These are phyloP conservation scores for Epizoanthus rinbou DNA, from an alignment of 92 coral and sea anemone species.

Conservation along the genomic window DNA sequence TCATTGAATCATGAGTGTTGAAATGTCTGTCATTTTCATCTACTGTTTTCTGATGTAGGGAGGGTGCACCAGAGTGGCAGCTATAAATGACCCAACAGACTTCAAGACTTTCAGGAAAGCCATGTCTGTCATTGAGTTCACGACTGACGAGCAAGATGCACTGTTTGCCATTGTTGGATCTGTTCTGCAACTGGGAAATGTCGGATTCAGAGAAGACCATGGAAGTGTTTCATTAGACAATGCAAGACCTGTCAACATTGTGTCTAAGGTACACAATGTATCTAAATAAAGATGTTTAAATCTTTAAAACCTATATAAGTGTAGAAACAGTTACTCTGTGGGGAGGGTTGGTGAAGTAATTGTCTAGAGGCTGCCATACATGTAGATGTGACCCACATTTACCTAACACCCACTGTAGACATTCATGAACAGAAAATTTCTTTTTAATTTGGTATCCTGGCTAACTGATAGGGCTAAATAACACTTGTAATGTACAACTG, in stretches of 20 bases:
- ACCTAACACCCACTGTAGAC: too few species aligned
- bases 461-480: too few species aligned
- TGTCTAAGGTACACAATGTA: conserved; percentile 75
- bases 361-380: too few species aligned
- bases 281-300: background rate
- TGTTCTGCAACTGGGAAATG: conserved; percentile 88
- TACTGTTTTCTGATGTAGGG: conserved; percentile 60
- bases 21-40: too few species aligned
- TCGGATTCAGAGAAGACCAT: conserved; percentile 69
- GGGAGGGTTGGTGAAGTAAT: too few species aligned
- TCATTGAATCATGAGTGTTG: too few species aligned
- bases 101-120: conserved; percentile 88
- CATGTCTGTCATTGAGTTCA: conserved; percentile 80
- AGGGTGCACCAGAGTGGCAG: conserved; percentile 66
- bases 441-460: too few species aligned
- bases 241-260: conserved; percentile 86
- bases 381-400: too few species aligned
- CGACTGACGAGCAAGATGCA: conserved; percentile 79
- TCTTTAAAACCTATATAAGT: too few species aligned
- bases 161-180: conserved; percentile 90
- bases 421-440: too few species aligned
- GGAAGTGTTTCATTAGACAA: conserved; percentile 80
- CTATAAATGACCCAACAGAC: conserved; percentile 79
- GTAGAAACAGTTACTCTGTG: too few species aligned
- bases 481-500: too few species aligned